Percentiles rank a stretch among this genome's conserved stretches.
Conservation (phyloP, 2,888 invertebrate genomes). For the Sphaerophoria rueppellii region DNA sequence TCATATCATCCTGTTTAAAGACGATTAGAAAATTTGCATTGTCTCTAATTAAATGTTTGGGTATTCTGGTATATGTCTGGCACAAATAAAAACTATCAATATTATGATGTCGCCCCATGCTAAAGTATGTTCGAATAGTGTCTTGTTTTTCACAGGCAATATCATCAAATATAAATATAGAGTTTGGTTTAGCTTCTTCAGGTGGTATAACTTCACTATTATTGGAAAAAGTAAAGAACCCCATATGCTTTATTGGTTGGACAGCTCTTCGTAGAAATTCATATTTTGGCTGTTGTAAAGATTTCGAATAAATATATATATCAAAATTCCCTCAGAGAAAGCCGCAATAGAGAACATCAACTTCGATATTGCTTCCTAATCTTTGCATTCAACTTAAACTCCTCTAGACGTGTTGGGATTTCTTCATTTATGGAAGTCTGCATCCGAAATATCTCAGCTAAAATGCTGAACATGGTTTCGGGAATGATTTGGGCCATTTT, state of each 20-base stretch:
- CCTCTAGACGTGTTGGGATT: no score
- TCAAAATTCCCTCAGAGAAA: slow-evolving; percentile 78
- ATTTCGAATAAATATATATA: slow-evolving; percentile 78
- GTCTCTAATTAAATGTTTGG: slow-evolving; percentile 78
- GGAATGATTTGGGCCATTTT: no score
- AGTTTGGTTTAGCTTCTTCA: slow-evolving; percentile 75
- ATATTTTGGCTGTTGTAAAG: slow-evolving; percentile 76
- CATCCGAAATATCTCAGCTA: no score
- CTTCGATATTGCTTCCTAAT: slow-evolving; percentile 76
- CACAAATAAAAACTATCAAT: slow-evolving; percentile 78
- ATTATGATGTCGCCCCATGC: slow-evolving; percentile 77
- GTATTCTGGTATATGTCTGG: slow-evolving; percentile 68
- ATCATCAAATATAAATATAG: no score
- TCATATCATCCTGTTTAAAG: slow-evolving; percentile 77
- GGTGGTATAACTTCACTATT: slow-evolving; percentile 59
- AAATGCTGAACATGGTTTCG: no score
- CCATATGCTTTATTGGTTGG: slow-evolving; percentile 57
- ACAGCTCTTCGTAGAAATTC: slow-evolving; percentile 69
- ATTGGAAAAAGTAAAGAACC: slow-evolving; percentile 60
- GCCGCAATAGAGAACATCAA: no score
- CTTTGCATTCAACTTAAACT: no score
- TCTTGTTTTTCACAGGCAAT: no score
- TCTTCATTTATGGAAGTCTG: no score
- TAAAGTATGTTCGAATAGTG: slow-evolving; percentile 75
- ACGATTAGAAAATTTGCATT: slow-evolving; percentile 77